Percentiles rank a stretch among this genome's conserved stretches.
Evolutionary conservation across 2,113 vertebrate genomes (phyloP).

Genomic region (Macrotis lagotis): DNA sequence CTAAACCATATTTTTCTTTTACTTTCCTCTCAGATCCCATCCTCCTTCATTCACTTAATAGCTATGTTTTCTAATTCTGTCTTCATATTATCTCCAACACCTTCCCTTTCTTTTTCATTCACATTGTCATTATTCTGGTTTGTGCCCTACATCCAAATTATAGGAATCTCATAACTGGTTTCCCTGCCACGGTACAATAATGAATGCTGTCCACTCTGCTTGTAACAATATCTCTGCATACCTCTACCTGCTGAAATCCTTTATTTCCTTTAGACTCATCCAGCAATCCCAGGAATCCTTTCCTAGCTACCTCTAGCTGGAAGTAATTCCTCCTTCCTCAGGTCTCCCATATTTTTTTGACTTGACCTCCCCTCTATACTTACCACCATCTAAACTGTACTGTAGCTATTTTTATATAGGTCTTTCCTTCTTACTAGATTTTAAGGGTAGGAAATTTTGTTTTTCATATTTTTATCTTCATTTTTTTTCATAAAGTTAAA

Average conservation of each 20-base stretch:
- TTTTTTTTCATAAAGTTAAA: not conserved
- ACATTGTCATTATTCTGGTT: not conserved
- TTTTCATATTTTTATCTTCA: not conserved
- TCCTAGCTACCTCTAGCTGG: not conserved
- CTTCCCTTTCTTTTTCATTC: not conserved
- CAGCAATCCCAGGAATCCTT: not conserved
- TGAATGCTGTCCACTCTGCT: not conserved
- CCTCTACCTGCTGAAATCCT: not conserved
- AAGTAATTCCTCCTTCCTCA: not conserved
- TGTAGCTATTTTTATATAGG: not conserved
- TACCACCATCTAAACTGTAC: not conserved
- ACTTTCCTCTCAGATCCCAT: not conserved
- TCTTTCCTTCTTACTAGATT: not conserved
- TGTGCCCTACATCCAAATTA: not conserved
- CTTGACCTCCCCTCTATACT: not conserved
- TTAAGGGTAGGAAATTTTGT: not conserved
- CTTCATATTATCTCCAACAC: not conserved
- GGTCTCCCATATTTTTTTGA: not conserved
- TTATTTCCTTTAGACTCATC: not conserved
- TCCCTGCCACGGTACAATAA: not conserved
- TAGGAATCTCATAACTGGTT: not conserved
- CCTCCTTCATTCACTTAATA: not conserved
- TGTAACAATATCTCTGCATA: not conserved
- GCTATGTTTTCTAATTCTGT: not conserved
- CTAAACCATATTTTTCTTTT: not conserved